These are phyloP conservation scores for Morus bassanus DNA, from an alignment of 2,797 vertebrate species.

Conservation along the genomic window DNA sequence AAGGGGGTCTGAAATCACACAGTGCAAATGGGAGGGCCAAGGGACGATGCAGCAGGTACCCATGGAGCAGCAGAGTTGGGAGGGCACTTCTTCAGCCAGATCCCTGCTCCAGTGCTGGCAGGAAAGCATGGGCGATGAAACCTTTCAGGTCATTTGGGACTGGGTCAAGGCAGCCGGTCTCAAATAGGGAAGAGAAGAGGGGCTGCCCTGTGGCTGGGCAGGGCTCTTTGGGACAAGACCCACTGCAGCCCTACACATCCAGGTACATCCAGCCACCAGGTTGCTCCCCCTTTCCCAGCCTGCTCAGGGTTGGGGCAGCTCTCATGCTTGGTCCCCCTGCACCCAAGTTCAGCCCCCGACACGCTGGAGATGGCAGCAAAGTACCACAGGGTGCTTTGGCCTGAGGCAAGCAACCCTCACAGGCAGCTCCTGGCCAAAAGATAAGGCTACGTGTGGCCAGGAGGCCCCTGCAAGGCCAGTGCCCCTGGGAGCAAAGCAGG, in stretches of 20 bases:
- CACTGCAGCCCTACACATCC: accelerated
- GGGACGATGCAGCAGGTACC: background rate
- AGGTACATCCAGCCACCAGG: background rate
- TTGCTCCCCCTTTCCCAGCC: background rate
- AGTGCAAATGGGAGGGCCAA: background rate
- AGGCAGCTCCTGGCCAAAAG: constrained; percentile 9
- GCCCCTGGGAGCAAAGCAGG: accelerated
- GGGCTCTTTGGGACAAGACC: background rate
- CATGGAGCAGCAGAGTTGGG: background rate
- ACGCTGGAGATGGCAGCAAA: accelerated
- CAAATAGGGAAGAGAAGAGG: background rate
- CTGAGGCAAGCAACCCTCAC: background rate
- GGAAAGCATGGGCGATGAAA: accelerated
- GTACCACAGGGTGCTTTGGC: background rate
- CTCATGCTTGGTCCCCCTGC: accelerated
- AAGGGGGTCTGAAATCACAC: background rate
- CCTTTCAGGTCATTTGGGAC: background rate
- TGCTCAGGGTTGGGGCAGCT: background rate
- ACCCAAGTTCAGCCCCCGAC: accelerated
- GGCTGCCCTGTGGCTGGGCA: background rate
- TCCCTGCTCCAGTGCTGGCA: background rate
- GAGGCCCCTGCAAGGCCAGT: background rate
- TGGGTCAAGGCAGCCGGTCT: background rate
- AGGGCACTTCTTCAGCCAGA: background rate
- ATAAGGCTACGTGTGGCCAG: background rate